Base-by-base conservation (phyloP, 2,113 vertebrate species). In the Datnioides undecimradiatus region DNA sequence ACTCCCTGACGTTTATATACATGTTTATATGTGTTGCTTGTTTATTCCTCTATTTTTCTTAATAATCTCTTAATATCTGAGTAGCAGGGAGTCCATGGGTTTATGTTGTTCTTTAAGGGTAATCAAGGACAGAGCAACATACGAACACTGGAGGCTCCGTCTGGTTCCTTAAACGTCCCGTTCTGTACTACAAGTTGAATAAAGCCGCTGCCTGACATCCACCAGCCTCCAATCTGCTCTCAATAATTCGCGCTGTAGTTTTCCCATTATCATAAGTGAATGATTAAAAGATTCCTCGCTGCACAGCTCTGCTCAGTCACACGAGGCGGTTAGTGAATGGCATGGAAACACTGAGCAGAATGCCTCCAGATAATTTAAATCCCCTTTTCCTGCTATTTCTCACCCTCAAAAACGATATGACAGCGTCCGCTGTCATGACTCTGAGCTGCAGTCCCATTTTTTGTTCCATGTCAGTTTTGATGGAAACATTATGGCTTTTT, bases 211-310 rank as follows among this genome's bases (percentile, higher is more conserved):
- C 25, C 63, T 66, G 51, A 71, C 63, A 83, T 67, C 55, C 25
- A 81, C 49, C 52, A 75, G 74, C 76, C 57, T 75, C 25, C 66
- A 86, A 76, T 89, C 82, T 90, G 76, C 69, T 87, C 71, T 76
- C 76, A 85, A 87, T 91, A 46, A 76, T 79, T 80, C 73, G 55
- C 3, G 14, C 74, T 75, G 70, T n/a, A 55, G 58, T 21, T 82
- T 82, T 84, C 57, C 19, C 45, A 91, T 90, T 65, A 87, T 80
- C 46, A 27, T 79, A 74, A 86, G 74, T 66, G 71, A 85, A 78
- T 76, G 76, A 87, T 87, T 82, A 83, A 87, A 88, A 84, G 80
- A 84, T 60, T 85, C 49, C 58, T 49, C 48, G 74, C 68, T 62
- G 40, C 55, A 73, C 70, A 70, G 74, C 75, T 40, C 65, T 8